Evolutionary conservation across 2,888 invertebrate genomes (phyloP).

Genomic region (Ischnus inquisitorius): DNA sequence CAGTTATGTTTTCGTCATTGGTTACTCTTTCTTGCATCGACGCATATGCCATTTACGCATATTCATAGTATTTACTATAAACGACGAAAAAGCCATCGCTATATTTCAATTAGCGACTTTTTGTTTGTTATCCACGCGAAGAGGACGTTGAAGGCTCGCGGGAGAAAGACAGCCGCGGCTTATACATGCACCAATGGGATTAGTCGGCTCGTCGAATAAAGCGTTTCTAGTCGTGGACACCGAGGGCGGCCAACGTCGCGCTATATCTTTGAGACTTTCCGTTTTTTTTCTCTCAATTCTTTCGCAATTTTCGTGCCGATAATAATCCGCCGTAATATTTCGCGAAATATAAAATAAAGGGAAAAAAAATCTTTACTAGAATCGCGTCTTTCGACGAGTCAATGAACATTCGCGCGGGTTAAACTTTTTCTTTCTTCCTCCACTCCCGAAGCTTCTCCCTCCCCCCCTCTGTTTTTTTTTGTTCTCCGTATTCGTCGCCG

Average conservation of each 20-base stretch:
- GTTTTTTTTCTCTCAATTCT: background rate
- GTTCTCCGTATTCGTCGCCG: constrained; percentile 27
- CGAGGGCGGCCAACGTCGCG: background rate
- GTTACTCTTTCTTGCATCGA: background rate
- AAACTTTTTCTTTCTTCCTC: background rate
- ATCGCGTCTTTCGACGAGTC: background rate
- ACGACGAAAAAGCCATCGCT: background rate
- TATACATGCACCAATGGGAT: background rate
- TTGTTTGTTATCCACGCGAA: background rate
- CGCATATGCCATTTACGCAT: background rate
- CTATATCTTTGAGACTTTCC: background rate
- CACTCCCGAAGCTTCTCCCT: background rate
- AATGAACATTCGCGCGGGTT: background rate
- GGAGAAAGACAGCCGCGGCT: background rate
- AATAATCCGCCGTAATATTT: background rate
- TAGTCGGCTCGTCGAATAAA: background rate
- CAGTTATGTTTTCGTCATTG: background rate
- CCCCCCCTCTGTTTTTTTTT: constrained; percentile 26
- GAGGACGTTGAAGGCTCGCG: background rate
- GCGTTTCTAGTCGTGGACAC: background rate
- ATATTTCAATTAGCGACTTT: background rate
- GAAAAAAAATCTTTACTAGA: background rate
- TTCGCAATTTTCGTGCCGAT: background rate
- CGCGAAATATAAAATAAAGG: background rate
- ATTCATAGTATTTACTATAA: constrained; percentile 82